Percentiles rank a stretch among this genome's conserved stretches.
phyloP scores from a whole-genome alignment of 2,888 invertebrate species.

The Anagyrus pseudococci region DNA sequence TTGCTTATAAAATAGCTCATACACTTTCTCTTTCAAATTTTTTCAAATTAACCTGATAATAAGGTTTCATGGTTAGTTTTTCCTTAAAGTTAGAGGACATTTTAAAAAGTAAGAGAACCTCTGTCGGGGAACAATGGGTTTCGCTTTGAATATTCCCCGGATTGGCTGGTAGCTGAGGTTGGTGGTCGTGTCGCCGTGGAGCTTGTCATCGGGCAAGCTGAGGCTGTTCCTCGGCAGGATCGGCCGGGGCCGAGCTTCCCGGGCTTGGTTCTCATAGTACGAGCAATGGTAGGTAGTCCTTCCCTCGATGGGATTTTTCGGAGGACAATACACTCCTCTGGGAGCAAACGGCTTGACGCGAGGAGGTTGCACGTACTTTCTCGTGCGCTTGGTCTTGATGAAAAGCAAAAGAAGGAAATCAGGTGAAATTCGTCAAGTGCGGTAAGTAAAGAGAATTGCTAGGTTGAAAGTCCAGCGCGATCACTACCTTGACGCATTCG shows the following conservation, averaged over 20 bases:
- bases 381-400: slow-evolving; percentile 44
- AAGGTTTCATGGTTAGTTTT: too few relatives aligned
- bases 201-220: slow-evolving; percentile 44
- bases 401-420: too few relatives aligned
- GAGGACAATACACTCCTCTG: slow-evolving; percentile 45
- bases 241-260: slow-evolving; percentile 41
- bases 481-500: neutral
- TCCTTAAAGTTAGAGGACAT: too few relatives aligned
- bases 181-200: slow-evolving; percentile 51
- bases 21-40: neutral
- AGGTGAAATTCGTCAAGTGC: too few relatives aligned
- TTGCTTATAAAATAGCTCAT: neutral
- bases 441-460: too few relatives aligned
- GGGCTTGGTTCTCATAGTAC: slow-evolving; percentile 43
- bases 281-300: slow-evolving; percentile 54
- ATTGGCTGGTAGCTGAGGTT: slow-evolving; percentile 51
- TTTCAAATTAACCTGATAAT: neutral
- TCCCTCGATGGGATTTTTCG: slow-evolving; percentile 48
- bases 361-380: slow-evolving; percentile 55
- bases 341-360: slow-evolving; percentile 52
- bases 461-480: neutral
- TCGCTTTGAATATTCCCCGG: slow-evolving; percentile 47
- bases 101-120: too few relatives aligned
- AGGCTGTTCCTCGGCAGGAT: slow-evolving; percentile 48
- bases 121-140: slow-evolving; percentile 50